These are phyloP conservation scores for Todiramphus chloris DNA, from an alignment of 2,113 vertebrate genomes.

Conservation along the genomic window DNA sequence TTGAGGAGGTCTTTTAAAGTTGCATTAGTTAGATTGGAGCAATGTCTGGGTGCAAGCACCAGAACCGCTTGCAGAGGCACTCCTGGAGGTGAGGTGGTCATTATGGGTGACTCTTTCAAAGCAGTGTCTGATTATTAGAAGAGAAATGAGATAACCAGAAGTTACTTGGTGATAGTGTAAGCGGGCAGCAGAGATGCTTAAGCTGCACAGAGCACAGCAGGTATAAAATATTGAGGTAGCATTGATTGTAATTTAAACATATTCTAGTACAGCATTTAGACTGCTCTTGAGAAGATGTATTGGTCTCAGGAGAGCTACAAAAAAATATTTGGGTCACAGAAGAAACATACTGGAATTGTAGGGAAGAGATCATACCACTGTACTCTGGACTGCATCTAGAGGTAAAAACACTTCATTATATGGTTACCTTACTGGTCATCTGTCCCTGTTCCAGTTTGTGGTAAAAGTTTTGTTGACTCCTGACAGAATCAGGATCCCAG, in stretches of 20 bases:
- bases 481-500: neutral
- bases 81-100: neutral
- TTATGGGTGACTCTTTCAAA: neutral
- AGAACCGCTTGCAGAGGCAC: fast-evolving
- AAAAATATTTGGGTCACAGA: neutral
- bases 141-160: neutral
- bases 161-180: neutral
- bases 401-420: neutral
- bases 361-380: neutral
- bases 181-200: neutral
- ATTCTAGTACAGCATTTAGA: neutral
- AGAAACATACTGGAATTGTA: neutral
- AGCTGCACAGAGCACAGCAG: neutral
- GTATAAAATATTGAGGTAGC: neutral
- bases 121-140: neutral
- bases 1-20: neutral
- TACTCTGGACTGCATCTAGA: neutral
- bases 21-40: neutral
- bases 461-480: neutral
- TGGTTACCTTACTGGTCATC: neutral
- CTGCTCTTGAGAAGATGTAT: neutral
- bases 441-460: neutral
- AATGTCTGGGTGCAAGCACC: fast-evolving
- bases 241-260: neutral
- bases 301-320: neutral